phyloP scores from a whole-genome alignment of 2,888 invertebrate species.

The Ectemnius continuus region DNA sequence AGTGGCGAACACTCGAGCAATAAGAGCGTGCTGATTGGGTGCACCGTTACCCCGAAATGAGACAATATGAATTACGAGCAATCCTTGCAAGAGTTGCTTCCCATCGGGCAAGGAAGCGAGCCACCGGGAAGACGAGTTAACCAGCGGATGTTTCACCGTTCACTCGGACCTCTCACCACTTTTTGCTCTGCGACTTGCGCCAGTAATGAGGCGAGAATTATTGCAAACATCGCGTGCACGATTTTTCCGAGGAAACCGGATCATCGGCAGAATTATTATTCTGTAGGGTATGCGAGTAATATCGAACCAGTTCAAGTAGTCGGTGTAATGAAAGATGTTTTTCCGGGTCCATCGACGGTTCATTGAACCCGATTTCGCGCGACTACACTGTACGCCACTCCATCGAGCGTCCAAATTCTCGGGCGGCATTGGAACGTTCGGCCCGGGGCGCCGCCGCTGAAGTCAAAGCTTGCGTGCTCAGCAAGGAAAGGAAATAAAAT shows the following conservation, averaged over 20 bases:
- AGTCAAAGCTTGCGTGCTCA: constrained; percentile 5
- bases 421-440: no score
- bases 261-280: neutral
- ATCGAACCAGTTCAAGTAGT: neutral
- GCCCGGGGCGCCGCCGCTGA: neutral
- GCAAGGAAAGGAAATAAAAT: constrained; percentile 57
- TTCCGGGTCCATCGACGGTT: constrained; percentile 2
- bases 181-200: neutral
- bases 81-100: constrained; percentile 57
- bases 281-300: neutral
- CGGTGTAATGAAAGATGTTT: neutral
- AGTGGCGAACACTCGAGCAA: constrained; percentile 44
- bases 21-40: constrained; percentile 66
- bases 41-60: constrained; percentile 70
- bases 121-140: constrained; percentile 45
- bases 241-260: neutral
- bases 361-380: neutral
- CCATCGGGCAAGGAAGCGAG: constrained; percentile 24
- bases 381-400: neutral
- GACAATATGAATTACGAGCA: constrained; percentile 73
- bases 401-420: no score
- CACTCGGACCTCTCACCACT: neutral
- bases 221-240: neutral
- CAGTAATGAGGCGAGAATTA: constrained; percentile 4
- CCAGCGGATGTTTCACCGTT: constrained; percentile 59